Evolutionary conservation across 2,113 vertebrate genomes (phyloP), one percentile per base, ranked within the genome.

Genomic region (Ginglymostoma cirratum): DNA sequence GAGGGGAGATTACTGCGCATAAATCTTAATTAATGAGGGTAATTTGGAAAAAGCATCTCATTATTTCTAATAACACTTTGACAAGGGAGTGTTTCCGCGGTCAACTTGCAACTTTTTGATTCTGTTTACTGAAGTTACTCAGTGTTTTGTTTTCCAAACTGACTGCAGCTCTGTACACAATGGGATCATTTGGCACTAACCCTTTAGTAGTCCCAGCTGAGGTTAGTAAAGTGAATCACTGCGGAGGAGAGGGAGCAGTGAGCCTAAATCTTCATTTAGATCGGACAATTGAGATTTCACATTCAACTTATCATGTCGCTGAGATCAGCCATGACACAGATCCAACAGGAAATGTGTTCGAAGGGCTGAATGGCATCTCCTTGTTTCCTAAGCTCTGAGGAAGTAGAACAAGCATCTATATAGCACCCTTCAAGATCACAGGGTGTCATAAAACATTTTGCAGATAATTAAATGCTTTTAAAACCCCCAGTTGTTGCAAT

Each of bases 31-130:
- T 67, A 93, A 65, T 5, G 34, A 10, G 89, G 34, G 61, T 66
- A 93, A 93, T 93, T 93, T 66, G 89, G 89, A 93, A 93, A 61
- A 66, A 93, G 89, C 55, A 67, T 67, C 61, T 93, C 34, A 93
- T 93, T 93, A 93, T 93, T 93, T 93, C 7, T 93, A 93, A 93
- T 93, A 38, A 67, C 61, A 93, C 61, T 93, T 93, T 21, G 89
- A 67, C 30, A 3, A 34, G 30, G 87, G 30, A 90, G 52, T 4
- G 19, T 21, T 66, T 24, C 89, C 38, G 89, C 89, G 4, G n/a
- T 38, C 15, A 65, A 23, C 34, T 21, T 17, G 65, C 61, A 92
- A 61, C 6, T 15, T 92, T 89, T 66, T 30, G 38, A 38, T 34
- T 38, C 34, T 21, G 17, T 67, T 83, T 45, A 38, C 8, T 93